These are phyloP conservation scores for Heliconius erato DNA, from an alignment of 2,888 invertebrate species.

Conservation along the genomic window DNA sequence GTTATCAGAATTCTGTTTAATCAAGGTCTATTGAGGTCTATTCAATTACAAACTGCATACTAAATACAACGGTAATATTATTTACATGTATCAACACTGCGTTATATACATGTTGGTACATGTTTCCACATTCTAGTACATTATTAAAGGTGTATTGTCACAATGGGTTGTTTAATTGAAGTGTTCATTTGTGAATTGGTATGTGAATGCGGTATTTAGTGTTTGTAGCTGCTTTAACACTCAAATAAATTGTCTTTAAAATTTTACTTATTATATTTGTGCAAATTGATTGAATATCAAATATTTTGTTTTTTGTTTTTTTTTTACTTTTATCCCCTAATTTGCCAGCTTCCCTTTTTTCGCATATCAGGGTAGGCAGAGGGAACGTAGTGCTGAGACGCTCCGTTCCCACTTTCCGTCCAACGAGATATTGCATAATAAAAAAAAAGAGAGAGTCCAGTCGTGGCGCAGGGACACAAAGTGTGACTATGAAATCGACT, in stretches of 20 bases:
- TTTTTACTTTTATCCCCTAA: no score
- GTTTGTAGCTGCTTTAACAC: background rate
- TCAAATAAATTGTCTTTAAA: background rate
- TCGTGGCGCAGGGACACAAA: no score
- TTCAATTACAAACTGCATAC: background rate
- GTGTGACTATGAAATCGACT: no score
- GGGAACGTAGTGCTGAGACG: no score
- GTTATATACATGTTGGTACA: background rate
- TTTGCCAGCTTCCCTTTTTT: no score
- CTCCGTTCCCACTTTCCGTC: no score
- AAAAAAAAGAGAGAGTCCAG: no score
- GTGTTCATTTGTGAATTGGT: background rate
- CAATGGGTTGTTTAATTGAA: background rate
- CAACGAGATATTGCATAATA: no score
- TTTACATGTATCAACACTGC: slow-evolving; percentile 13
- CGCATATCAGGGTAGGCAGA: no score
- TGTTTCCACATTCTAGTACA: background rate
- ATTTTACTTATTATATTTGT: background rate
- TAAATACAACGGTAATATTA: background rate
- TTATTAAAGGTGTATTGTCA: background rate
- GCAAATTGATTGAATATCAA: background rate
- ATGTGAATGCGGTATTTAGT: background rate
- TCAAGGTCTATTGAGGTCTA: slow-evolving; percentile 12
- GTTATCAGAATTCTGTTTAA: background rate
- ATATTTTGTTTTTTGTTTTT: background rate